Conservation (phyloP, 2,888 invertebrate genomes). For the Lasioglossum oenotherae region DNA sequence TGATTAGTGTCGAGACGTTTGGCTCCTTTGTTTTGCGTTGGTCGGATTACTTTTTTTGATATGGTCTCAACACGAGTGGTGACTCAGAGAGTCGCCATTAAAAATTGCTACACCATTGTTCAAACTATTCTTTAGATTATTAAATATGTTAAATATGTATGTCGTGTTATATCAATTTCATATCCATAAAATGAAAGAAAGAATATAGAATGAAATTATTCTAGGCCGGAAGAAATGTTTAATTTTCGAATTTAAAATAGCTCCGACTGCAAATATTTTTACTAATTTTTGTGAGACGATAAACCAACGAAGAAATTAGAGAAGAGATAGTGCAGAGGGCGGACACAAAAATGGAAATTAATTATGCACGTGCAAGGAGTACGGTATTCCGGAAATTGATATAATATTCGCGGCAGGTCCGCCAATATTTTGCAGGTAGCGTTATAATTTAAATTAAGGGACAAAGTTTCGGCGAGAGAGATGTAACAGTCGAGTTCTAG, state of each 20-base stretch:
- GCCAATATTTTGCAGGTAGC: background rate
- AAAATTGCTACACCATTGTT: too few relatives aligned
- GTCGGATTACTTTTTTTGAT: background rate
- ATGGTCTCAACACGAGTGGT: background rate
- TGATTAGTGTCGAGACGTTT: background rate
- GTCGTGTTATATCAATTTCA: too few relatives aligned
- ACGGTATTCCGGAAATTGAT: background rate
- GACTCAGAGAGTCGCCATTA: too few relatives aligned
- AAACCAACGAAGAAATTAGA: background rate
- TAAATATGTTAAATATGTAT: too few relatives aligned
- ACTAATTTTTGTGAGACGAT: background rate
- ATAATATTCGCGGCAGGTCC: conserved; percentile 1
- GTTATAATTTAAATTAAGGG: background rate
- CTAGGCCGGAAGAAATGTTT: too few relatives aligned
- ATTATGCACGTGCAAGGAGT: background rate
- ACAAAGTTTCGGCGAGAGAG: conserved; percentile 12
- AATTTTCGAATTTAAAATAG: too few relatives aligned
- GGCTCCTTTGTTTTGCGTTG: background rate
- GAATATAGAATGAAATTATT: too few relatives aligned
- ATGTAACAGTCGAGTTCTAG: background rate
- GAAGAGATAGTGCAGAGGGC: background rate
- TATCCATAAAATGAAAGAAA: too few relatives aligned
- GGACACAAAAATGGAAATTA: background rate
- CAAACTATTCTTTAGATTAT: too few relatives aligned
- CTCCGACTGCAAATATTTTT: background rate